Evolutionary conservation across 1,140 invertebrate genomes (phyloP).

Genomic region (Lithobius niger): DNA sequence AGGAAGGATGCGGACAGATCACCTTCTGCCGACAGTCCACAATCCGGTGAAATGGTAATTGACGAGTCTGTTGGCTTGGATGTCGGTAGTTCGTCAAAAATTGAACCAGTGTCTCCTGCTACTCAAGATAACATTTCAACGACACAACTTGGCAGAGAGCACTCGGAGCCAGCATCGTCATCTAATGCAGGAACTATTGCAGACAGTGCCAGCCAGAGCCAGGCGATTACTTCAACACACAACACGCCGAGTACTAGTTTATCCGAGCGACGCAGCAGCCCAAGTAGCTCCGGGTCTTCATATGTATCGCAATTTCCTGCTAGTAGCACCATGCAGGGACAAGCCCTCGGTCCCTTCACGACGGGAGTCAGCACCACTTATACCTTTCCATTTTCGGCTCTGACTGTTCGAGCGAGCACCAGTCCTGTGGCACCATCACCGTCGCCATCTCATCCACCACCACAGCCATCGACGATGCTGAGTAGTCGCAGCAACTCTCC

Average conservation of each 20-base stretch:
- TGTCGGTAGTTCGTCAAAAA: slow-evolving; percentile 16
- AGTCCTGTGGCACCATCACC: slow-evolving; percentile 23
- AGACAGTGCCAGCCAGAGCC: slow-evolving; percentile 14
- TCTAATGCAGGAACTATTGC: slow-evolving; percentile 13
- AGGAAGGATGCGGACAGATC: neutral
- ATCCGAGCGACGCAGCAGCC: slow-evolving; percentile 13
- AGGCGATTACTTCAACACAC: slow-evolving; percentile 20
- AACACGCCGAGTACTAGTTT: slow-evolving; percentile 13
- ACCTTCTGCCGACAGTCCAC: slow-evolving; percentile 33
- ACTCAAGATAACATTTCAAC: slow-evolving; percentile 13
- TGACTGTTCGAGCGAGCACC: slow-evolving; percentile 38
- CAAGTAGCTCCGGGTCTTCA: neutral
- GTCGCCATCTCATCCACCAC: slow-evolving; percentile 30
- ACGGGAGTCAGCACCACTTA: slow-evolving; percentile 27
- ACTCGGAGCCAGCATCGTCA: slow-evolving; percentile 5
- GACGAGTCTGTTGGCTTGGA: slow-evolving; percentile 32
- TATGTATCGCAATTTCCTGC: neutral
- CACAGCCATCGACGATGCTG: slow-evolving; percentile 1
- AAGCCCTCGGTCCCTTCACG: slow-evolving; percentile 13
- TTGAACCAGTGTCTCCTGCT: slow-evolving; percentile 15
- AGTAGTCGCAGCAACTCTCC: slow-evolving; percentile 17
- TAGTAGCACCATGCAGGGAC: slow-evolving; percentile 1
- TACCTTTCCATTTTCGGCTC: slow-evolving; percentile 45
- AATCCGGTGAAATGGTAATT: slow-evolving; percentile 42
- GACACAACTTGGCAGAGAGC: slow-evolving; percentile 9